These are phyloP conservation scores for Xiphophorus maculatus DNA, from an alignment of 2,113 vertebrate species.

Conservation along the genomic window DNA sequence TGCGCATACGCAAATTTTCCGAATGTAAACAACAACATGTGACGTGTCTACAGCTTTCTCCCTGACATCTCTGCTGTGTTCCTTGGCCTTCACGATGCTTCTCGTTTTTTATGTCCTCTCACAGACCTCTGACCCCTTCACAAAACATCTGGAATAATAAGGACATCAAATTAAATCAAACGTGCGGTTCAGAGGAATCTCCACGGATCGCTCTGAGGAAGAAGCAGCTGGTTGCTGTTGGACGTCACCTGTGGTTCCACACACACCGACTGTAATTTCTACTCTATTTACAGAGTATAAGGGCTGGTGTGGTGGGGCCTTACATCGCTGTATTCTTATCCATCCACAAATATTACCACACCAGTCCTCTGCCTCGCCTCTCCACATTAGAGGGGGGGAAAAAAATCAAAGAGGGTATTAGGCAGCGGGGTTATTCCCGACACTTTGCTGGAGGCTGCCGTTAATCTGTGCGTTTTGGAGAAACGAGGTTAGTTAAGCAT, in stretches of 20 bases:
- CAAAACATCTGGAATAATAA: neutral
- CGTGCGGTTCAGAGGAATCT: neutral
- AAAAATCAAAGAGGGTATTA: conserved; percentile 94
- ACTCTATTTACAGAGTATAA: conserved; percentile 18
- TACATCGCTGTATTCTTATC: conserved; percentile 52
- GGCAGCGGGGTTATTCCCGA: conserved; percentile 90
- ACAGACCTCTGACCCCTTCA: neutral
- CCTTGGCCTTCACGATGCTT: neutral
- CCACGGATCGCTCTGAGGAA: neutral
- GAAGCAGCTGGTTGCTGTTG: neutral
- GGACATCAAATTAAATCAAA: neutral
- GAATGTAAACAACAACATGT: too few species aligned
- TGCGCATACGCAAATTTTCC: too few species aligned
- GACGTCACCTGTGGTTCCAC: conserved; percentile 26
- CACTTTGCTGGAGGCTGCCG: conserved; percentile 90
- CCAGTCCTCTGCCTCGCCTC: conserved; percentile 67
- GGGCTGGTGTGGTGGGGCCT: conserved; percentile 15
- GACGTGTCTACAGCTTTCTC: neutral
- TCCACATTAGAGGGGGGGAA: conserved; percentile 67
- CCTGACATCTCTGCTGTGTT: neutral
- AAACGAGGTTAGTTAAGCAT: conserved; percentile 98
- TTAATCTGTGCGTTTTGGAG: conserved; percentile 98
- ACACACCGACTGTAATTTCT: neutral
- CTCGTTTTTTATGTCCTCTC: neutral
- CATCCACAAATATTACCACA: conserved; percentile 58